These are phyloP conservation scores for Epistrophella euchroma DNA, from an alignment of 2,888 invertebrate genomes.

Conservation along the genomic window DNA sequence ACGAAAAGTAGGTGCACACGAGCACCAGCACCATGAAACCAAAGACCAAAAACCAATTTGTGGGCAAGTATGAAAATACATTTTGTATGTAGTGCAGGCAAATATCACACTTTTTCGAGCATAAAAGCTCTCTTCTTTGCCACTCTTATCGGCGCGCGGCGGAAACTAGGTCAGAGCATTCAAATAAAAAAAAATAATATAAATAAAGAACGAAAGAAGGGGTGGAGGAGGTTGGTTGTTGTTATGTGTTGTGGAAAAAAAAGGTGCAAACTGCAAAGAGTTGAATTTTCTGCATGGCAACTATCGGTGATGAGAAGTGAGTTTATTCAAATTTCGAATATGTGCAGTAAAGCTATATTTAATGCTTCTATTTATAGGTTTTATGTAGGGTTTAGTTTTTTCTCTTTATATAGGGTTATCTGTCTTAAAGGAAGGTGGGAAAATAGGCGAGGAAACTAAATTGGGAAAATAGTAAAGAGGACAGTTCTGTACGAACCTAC, in stretches of 20 bases:
- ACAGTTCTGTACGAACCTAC: not conserved
- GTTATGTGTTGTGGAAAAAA: constrained; percentile 13
- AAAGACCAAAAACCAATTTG: constrained; percentile 18
- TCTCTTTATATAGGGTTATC: constrained; percentile 5
- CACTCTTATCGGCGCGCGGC: constrained; percentile 33
- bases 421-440: constrained; percentile 4
- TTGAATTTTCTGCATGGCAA: constrained; percentile 65
- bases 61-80: constrained; percentile 23
- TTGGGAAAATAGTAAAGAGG: constrained; percentile 10
- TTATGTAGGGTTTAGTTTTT: constrained; percentile 12
- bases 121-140: constrained; percentile 62
- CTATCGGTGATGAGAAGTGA: constrained; percentile 32
- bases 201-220: constrained; percentile 15
- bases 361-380: constrained; percentile 22
- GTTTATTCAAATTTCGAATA: constrained; percentile 23
- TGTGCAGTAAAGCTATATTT: constrained; percentile 42
- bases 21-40: constrained; percentile 10
- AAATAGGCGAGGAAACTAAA: not conserved
- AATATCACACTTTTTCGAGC: constrained; percentile 53
- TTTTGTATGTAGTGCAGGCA: constrained; percentile 29
- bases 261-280: constrained; percentile 36
- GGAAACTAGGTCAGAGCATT: constrained; percentile 71
- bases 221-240: constrained; percentile 7
- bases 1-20: constrained; percentile 9
- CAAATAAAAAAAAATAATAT: not conserved